Conservation (phyloP, 2,113 vertebrate genomes). For the Ariopsis seemanni region DNA sequence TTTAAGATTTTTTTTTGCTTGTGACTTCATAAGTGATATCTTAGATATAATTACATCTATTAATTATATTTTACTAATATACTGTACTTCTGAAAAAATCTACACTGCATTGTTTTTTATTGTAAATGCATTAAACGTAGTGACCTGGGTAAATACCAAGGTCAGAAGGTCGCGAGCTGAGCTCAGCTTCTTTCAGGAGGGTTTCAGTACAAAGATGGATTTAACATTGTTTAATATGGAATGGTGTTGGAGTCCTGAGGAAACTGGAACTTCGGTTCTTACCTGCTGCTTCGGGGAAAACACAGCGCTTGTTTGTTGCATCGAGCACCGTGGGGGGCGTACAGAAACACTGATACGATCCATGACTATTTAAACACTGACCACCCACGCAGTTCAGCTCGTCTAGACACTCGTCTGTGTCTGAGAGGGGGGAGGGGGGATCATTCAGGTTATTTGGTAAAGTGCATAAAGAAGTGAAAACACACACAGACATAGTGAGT, state of each 20-base stretch:
- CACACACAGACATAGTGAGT: not conserved
- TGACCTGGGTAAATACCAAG: not conserved
- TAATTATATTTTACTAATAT: not conserved
- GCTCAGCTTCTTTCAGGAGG: not conserved
- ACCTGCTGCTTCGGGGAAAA: conserved; percentile 78
- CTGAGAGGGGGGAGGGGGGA: conserved; percentile 61
- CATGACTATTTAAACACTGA: conserved; percentile 88
- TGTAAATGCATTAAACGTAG: not conserved
- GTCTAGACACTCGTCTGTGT: conserved; percentile 91
- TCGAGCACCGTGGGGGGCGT: conserved; percentile 84
- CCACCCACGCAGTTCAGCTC: conserved; percentile 83
- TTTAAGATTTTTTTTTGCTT: too few species aligned
- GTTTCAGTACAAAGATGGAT: not conserved
- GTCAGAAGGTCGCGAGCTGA: not conserved
- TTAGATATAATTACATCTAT: not conserved
- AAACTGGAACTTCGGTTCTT: conserved; percentile 50
- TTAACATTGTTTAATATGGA: not conserved
- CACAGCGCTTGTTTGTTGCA: conserved; percentile 74
- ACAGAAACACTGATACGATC: conserved; percentile 92
- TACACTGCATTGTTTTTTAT: not conserved
- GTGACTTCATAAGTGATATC: not conserved
- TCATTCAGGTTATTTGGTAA: not conserved
- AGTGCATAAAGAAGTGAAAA: not conserved
- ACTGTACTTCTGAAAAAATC: not conserved
- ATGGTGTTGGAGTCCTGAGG: not conserved